Base-by-base conservation (phyloP, 2,113 vertebrate genomes). In the Otolemur garnettii region DNA sequence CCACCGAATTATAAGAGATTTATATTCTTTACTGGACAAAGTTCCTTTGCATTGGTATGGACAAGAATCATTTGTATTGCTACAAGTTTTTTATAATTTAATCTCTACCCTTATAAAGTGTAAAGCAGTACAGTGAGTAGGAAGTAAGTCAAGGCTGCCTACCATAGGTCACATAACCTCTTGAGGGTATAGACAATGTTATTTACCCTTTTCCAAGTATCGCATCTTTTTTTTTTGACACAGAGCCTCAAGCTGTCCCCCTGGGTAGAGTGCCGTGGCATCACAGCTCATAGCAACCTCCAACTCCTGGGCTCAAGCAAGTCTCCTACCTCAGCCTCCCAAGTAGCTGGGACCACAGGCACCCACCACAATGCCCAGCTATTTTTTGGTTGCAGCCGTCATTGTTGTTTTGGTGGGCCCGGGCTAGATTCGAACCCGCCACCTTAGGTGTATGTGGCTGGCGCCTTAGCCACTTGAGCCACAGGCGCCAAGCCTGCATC, bases 11-110 rank as follows among this genome's bases (percentile, higher is more conserved):
- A 72, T 1, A 82, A 82, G 72, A 94, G 59, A 91, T 88, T 93
- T 60, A 69, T 83, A 75, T 64, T 94, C 66, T 72, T 19, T 26
- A 66, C 26, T 38, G 91, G 94, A 92, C 19, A 91, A 60, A 93
- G 68, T 81, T 85, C 22, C 75, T 87, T 95, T 92, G 28, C n/a
- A 45, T 91, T 88, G 45, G 45, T 50, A 50, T 50, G n/a, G 28
- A 45, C 2, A 64, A 30, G 57, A 87, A 80, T 96, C 22, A 81
- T 90, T 91, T 93, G 30, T 28, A 77, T 92, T 90, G 13, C 57
- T 95, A 53, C 75, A 13, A 79, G 14, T 92, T 83, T 90, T 96
- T 30, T 87, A 1, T 95, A 91, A 95, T 88, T 94, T 94, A 88
- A 62, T 45, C 2, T 68, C 11, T 68, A 26, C 9, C n/a, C 45